Conservation (phyloP, 2,888 invertebrate genomes). For the Dioctria rufipes region DNA sequence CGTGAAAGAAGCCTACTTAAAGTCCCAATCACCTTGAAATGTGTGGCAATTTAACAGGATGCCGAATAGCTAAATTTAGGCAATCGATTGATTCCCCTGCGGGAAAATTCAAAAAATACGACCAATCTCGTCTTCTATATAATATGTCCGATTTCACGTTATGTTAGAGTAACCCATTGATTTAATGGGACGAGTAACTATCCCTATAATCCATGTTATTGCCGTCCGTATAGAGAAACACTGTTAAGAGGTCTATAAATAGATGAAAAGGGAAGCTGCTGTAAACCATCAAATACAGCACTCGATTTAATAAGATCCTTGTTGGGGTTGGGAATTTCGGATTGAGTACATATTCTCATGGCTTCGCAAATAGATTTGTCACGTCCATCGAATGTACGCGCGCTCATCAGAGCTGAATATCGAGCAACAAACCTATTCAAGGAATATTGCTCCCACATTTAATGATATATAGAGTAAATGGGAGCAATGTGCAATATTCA, state of each 20-base stretch:
- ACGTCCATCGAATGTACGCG: background rate
- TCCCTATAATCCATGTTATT: background rate
- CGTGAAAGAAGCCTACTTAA: too few species aligned
- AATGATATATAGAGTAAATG: constrained; percentile 23
- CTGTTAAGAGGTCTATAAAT: constrained; percentile 3
- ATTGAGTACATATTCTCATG: background rate
- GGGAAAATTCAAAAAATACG: too few species aligned
- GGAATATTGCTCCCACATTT: constrained; percentile 28
- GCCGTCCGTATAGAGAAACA: background rate
- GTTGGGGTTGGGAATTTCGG: constrained; percentile 1
- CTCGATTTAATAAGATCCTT: constrained; percentile 20
- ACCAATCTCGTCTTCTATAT: too few species aligned
- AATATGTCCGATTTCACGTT: too few species aligned
- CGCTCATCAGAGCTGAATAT: constrained; percentile 10
- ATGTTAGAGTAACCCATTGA: background rate
- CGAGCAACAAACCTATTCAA: constrained; percentile 14
- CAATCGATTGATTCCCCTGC: constrained; percentile 7
- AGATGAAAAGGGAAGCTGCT: constrained; percentile 14
- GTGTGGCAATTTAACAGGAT: background rate
- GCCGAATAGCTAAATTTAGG: background rate
- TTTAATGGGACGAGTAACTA: background rate
- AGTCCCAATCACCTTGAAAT: background rate
- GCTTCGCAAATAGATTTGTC: background rate
- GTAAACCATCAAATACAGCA: constrained; percentile 14
- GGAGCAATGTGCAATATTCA: constrained; percentile 25